These are phyloP conservation scores for Tortricodes alternella DNA, from an alignment of 2,888 invertebrate genomes.

Conservation along the genomic window DNA sequence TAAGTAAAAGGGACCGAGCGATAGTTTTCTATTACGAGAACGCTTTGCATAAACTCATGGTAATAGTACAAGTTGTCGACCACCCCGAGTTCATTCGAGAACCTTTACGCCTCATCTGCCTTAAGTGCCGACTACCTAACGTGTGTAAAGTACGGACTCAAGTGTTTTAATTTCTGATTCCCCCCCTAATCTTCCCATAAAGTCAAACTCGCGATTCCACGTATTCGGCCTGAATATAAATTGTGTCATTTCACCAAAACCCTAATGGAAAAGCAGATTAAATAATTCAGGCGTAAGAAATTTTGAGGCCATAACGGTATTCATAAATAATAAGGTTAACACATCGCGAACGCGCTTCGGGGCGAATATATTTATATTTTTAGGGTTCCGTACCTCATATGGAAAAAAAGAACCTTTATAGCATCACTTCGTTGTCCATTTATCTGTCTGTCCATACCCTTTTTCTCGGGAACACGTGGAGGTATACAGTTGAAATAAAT, in stretches of 20 bases:
- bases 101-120: too few species aligned
- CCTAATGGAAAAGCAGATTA: slow-evolving; percentile 81
- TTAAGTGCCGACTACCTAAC: slow-evolving; percentile 27
- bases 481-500: too few species aligned
- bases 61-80: too few species aligned
- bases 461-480: too few species aligned
- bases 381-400: too few species aligned
- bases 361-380: slow-evolving; percentile 23
- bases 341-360: slow-evolving; percentile 52
- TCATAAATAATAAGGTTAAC: slow-evolving; percentile 76
- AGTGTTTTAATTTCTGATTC: slow-evolving; percentile 68
- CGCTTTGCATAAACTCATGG: too few species aligned
- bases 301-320: slow-evolving; percentile 76
- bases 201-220: slow-evolving; percentile 63
- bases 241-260: slow-evolving; percentile 75
- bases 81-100: too few species aligned
- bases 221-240: slow-evolving; percentile 73
- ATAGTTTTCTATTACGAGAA: too few species aligned
- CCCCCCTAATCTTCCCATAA: slow-evolving; percentile 69
- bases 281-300: slow-evolving; percentile 79
- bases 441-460: too few species aligned
- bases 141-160: slow-evolving; percentile 26
- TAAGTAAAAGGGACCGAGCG: too few species aligned
- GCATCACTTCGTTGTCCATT: too few species aligned
- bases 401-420: too few species aligned